Percentiles rank a stretch among this genome's conserved stretches.
Evolutionary conservation across 2,888 invertebrate species (phyloP).

Genomic region (Epistrophella euchroma): DNA sequence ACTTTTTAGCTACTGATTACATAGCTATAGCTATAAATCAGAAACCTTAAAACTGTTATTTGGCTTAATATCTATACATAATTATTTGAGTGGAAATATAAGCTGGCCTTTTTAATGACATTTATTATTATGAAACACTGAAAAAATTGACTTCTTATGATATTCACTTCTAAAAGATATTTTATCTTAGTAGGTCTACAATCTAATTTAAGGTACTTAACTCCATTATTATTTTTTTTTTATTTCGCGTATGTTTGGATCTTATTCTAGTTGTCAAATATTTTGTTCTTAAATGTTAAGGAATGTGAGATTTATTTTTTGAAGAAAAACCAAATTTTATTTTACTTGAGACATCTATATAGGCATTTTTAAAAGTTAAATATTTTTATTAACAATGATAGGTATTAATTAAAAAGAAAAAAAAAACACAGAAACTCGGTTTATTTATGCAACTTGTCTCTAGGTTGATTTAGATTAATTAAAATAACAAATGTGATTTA

Average conservation of each 20-base stretch:
- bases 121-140: conserved; percentile 35
- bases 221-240: conserved; percentile 80
- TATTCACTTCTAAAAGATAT: conserved; percentile 60
- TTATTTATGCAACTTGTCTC: conserved; percentile 19
- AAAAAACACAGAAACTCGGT: not conserved
- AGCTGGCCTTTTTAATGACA: conserved; percentile 6
- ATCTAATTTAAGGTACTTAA: conserved; percentile 84
- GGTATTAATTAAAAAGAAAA: conserved; percentile 7
- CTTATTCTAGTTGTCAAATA: conserved; percentile 53
- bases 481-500: not conserved
- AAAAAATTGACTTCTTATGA: conserved; percentile 38
- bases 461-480: conserved; percentile 22
- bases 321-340: conserved; percentile 7
- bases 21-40: not conserved
- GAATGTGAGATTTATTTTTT: conserved; percentile 33
- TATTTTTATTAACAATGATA: conserved; percentile 31
- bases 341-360: conserved; percentile 51
- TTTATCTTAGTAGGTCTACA: conserved; percentile 77
- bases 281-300: conserved; percentile 42
- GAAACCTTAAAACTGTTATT: not conserved
- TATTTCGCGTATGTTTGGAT: conserved; percentile 54
- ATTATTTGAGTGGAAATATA: not conserved
- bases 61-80: not conserved
- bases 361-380: conserved; percentile 38
- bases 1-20: not conserved